Base-by-base conservation (phyloP, 2,113 vertebrate genomes). In the Empidonax alnorum region DNA sequence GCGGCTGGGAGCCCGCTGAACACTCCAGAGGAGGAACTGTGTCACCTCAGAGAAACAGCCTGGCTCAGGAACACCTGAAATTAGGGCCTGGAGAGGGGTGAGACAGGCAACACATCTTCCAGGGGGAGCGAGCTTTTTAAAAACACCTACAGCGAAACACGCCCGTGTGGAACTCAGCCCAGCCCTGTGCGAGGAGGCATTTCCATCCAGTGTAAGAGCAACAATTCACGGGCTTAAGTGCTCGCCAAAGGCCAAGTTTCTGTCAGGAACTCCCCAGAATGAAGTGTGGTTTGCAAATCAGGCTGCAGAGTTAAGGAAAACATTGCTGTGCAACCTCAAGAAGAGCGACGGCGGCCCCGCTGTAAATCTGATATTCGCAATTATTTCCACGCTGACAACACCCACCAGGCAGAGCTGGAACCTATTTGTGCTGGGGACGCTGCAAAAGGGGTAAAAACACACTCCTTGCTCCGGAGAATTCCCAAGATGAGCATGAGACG, bases 241-340 rank as follows among this genome's bases (percentile, higher is more conserved):
- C 55, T 61, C 2, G 8, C 28, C 46, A 58, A 76, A 87, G 80
- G 87, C 58, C 84, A 93, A 62, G 27, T 68, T 94, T 61, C 80
- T 94, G 77, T 69, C 84, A 94, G 84, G 75, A 92, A 37, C 41
- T 89, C 62, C 66, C 44, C 87, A 79, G 71, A 79, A 84, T 35
- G 31, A 93, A 92, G 63, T 33, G 41, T 68, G 46, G 67, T 91
- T 95, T 93, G 74, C 66, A 82, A 85, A 92, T 67, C 52, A 74
- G 69, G 35, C 68, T 81, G 66, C 73, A 52, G 46, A 75, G 44
- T 79, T 78, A 81, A 89, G 61, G 73, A 53, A 94, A 94, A 52
- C 46, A 87, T 89, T 92, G 58, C 77, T 63, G 66, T 0, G 5
- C 33, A 87, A 89, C 94, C 84, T 94, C 89, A 94, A 84, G 83